Base-by-base conservation (phyloP, 2,888 invertebrate species). In the Lomographa bimaculata region DNA sequence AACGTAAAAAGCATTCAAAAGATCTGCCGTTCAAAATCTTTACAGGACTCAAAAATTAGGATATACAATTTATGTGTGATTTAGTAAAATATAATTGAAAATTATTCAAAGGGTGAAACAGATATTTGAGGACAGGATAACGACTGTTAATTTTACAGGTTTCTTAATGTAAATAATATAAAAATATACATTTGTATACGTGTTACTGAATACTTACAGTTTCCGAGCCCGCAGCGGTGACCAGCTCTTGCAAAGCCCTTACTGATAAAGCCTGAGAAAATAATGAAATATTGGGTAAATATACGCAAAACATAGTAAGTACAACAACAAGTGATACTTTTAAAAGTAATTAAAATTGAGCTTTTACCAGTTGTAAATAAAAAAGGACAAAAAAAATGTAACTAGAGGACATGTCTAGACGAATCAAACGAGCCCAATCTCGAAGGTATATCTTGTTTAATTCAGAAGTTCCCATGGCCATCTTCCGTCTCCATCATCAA, bases 241-340 rank as follows among this genome's bases (percentile, higher is more conserved):
- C 98, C 84, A 99, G 92, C 85, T 99, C 99, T 89, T 99, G 99
- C 39, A 99, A 89, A 47, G 99, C 99, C 74, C 99, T 93, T 42
- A 99, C 99, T 54, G 99, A 99, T 54, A 99, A 90, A 11, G 99
- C 99, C 92, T 90, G 70, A 21, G 69, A 52, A 11, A 18, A 41
- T 32, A 14, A 14, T 14, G 14, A 14, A 14, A 3, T 14, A n/a
- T n/a, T n/a, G n/a, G n/a, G n/a, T n/a, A n/a, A n/a, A 2, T 18
- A 30, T 8, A 27, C 20, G 10, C 10, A 8, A 8, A 7, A 23
- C 5, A 33, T 6, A 10, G 3, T 11, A 5, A 4, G 1, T 4
- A n/a, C 4, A 17, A 18, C 6, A 9, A 26, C n/a, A n/a, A n/a
- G n/a, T n/a, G n/a, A n/a, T n/a, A n/a, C n/a, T n/a, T n/a, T n/a